Percentiles rank a stretch among this genome's conserved stretches.
phyloP scores from a whole-genome alignment of 2,113 vertebrate species.

The Gambusia affinis region DNA sequence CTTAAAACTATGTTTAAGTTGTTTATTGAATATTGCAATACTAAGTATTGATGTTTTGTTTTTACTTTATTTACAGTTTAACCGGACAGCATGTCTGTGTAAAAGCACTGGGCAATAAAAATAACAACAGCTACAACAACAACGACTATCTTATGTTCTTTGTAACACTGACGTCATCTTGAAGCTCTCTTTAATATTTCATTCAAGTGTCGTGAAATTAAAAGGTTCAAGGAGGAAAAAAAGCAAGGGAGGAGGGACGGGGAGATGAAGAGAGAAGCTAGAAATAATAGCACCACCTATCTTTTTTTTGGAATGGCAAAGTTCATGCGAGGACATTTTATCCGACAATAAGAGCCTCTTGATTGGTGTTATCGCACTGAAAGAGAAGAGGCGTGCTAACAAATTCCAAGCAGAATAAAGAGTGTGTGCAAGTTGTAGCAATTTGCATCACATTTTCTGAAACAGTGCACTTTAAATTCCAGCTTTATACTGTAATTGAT shows the following conservation, averaged over 20 bases:
- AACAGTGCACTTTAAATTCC: constrained; percentile 13
- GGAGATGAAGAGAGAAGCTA: not conserved
- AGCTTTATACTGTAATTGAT: constrained; percentile 10
- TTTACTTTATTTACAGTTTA: too few relatives aligned
- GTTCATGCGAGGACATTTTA: constrained; percentile 55
- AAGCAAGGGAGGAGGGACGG: constrained; percentile 25
- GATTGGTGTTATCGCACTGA: constrained; percentile 27
- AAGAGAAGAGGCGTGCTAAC: constrained; percentile 9
- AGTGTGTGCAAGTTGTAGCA: not conserved
- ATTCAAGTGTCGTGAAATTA: constrained; percentile 73
- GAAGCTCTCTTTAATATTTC: constrained; percentile 76
- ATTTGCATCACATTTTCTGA: constrained; percentile 10
- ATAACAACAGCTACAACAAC: too few relatives aligned
- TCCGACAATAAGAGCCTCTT: constrained; percentile 46
- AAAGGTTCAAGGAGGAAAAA: constrained; percentile 61
- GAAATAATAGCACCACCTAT: constrained; percentile 35
- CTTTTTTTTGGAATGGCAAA: constrained; percentile 54
- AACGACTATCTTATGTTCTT: too few relatives aligned
- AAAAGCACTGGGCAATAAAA: too few relatives aligned
- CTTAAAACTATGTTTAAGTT: too few relatives aligned
- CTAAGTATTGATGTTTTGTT: too few relatives aligned
- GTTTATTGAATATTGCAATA: too few relatives aligned
- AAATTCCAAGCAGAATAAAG: constrained; percentile 12
- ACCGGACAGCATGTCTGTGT: too few relatives aligned
- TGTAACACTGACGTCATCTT: constrained; percentile 72